A percentile compares a stretch with the other conserved stretches of the same genome.
Conservation (phyloP, 2,888 invertebrate species). For the Cephalotes varians region DNA sequence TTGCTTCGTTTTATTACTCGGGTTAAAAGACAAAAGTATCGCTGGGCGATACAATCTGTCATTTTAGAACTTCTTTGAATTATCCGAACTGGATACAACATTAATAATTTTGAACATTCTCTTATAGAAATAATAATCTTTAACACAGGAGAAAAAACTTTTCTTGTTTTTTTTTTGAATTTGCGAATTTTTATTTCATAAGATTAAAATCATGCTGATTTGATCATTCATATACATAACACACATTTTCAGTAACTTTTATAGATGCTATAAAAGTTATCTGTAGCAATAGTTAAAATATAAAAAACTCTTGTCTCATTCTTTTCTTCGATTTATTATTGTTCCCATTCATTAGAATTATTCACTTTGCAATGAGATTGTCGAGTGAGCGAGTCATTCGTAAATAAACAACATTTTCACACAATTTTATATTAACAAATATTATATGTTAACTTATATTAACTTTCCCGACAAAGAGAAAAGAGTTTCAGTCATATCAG, state of each 20-base stretch:
- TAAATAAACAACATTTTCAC: not conserved
- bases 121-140: not conserved
- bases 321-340: not conserved
- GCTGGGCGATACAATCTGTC: no score
- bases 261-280: not conserved
- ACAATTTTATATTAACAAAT: not conserved
- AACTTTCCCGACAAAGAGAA: not conserved
- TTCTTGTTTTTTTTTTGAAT: not conserved
- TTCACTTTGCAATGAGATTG: not conserved
- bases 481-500: not conserved
- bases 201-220: not conserved
- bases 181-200: not conserved
- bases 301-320: not conserved
- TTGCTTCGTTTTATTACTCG: not conserved
- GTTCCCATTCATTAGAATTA: no score
- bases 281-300: not conserved
- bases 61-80: not conserved
- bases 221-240: not conserved
- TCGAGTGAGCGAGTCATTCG: not conserved
- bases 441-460: not conserved
- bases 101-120: not conserved
- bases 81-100: not conserved
- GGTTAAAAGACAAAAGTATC: not conserved
- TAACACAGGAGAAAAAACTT: not conserved
- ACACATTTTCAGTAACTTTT: not conserved